Percentiles rank a stretch among this genome's conserved stretches.
These are phyloP conservation scores for Ichneumon xanthorius DNA, from an alignment of 2,888 invertebrate species.

Conservation along the genomic window DNA sequence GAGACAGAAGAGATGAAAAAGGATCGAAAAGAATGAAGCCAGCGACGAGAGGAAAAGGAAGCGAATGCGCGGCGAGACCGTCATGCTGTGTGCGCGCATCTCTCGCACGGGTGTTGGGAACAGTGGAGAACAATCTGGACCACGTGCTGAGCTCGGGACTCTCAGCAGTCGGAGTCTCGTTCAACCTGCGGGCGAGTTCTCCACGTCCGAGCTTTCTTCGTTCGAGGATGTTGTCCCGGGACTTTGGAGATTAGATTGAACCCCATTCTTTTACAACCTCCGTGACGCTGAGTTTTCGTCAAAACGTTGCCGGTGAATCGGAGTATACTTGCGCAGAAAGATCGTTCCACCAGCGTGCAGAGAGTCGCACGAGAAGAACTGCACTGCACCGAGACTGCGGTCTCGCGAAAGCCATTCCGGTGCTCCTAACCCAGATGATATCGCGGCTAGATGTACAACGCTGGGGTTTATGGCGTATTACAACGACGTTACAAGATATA, in stretches of 20 bases:
- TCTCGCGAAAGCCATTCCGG: slow-evolving; percentile 67
- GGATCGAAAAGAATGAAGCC: slow-evolving; percentile 33
- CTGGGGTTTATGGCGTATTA: slow-evolving; percentile 81
- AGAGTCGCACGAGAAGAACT: slow-evolving; percentile 1
- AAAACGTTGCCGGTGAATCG: not conserved
- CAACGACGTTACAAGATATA: slow-evolving; percentile 80
- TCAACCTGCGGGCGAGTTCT: slow-evolving; percentile 15
- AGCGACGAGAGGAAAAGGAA: slow-evolving; percentile 47
- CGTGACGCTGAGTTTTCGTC: not conserved
- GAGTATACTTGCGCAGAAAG: slow-evolving; percentile 3
- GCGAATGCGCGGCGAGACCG: slow-evolving; percentile 52
- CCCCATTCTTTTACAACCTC: not conserved
- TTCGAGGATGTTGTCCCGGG: not conserved
- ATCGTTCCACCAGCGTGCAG: not conserved
- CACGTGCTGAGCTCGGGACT: slow-evolving; percentile 56
- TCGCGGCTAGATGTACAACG: slow-evolving; percentile 81
- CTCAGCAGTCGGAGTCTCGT: slow-evolving; percentile 39
- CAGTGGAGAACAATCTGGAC: slow-evolving; percentile 61
- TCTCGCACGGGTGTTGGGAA: slow-evolving; percentile 55
- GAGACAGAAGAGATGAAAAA: slow-evolving; percentile 45
- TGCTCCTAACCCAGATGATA: slow-evolving; percentile 82
- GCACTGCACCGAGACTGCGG: not conserved
- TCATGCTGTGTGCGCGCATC: slow-evolving; percentile 22
- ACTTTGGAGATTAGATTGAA: not conserved
- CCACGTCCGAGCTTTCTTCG: slow-evolving; percentile 13